Evolutionary conservation across 2,888 invertebrate species (phyloP).

Genomic region (Pediacus dermestoides): DNA sequence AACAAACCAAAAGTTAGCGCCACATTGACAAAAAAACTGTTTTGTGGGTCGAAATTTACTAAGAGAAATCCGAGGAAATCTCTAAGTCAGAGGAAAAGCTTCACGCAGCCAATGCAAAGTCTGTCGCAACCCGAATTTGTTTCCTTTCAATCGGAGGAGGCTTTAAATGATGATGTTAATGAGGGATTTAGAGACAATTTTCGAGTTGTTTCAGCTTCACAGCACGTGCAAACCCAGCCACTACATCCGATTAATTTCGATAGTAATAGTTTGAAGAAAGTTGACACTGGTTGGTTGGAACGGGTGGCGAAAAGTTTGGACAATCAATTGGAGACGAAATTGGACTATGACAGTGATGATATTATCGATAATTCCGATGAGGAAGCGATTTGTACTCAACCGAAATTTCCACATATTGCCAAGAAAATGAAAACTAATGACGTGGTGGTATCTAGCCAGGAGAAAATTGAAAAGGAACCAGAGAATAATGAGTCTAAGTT

Average conservation of each 20-base stretch:
- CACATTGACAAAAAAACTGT: slow-evolving; percentile 50
- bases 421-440: slow-evolving; percentile 33
- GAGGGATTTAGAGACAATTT: slow-evolving; percentile 7
- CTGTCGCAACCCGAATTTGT: slow-evolving; percentile 24
- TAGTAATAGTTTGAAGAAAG: slow-evolving; percentile 39
- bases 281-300: slow-evolving; percentile 60
- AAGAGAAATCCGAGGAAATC: slow-evolving; percentile 76
- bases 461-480: slow-evolving; percentile 7
- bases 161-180: slow-evolving; percentile 18
- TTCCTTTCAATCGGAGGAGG: slow-evolving; percentile 29
- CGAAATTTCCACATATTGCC: slow-evolving; percentile 28
- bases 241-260: slow-evolving; percentile 38
- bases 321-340: slow-evolving; percentile 13
- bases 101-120: slow-evolving; percentile 24
- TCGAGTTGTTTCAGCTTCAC: slow-evolving; percentile 13
- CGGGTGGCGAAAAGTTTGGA: slow-evolving; percentile 42
- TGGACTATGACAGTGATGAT: slow-evolving; percentile 63
- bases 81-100: slow-evolving; percentile 37
- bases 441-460: slow-evolving; percentile 17
- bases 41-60: slow-evolving; percentile 64
- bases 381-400: slow-evolving; percentile 27
- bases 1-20: slow-evolving; percentile 34
- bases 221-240: slow-evolving; percentile 29
- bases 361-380: slow-evolving; percentile 53
- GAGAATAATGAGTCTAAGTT: slow-evolving; percentile 6